Evolutionary conservation across 2,888 invertebrate species (phyloP), one percentile per base, ranked within the genome.

Genomic region (Drosophila demipolita): DNA sequence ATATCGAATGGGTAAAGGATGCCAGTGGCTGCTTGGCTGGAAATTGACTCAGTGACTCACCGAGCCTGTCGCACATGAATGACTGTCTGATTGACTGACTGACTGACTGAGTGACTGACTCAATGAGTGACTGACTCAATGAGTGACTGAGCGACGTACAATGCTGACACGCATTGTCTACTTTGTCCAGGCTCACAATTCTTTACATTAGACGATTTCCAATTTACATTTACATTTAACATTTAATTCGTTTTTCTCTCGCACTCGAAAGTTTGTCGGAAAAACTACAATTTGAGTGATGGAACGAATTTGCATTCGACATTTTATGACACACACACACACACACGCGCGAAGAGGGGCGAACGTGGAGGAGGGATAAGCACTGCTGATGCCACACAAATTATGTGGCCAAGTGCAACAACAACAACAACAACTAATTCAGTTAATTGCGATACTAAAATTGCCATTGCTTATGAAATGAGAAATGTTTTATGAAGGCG

Each of bases 231-330:
- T 66, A 50, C 73, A 76, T 76, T 73, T 77, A 45, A 55, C 55
- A 29, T 55, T 55, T 55, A 78, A 78, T 72, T 72, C 79, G 66
- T 73, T 82, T 77, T 69, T 66, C 68, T 60, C 70, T 66, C 65
- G 58, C 66, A 73, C 73, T 70, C 66, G 29, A 23, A 49, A 73
- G 61, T 65, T 83, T 73, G 71, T 67, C 64, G 78, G 71, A 73
- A 83, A 85, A 80, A 66, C 67, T 72, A 77, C 70, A 64, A 59
- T 66, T 62, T 87, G 91, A 89, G 72, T 86, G 91, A 90, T 90
- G 91, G 88, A 90, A 90, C 91, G 87, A 90, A 91, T 90, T 89
- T 79, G 85, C 83, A 87, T 90, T 81, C 80, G 76, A 78, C 78
- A 72, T 68, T 64, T 72, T 66, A 55, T 58, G 45, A 66, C 49